Conservation (phyloP, 2,888 invertebrate species). For the Tinea pellionella region DNA sequence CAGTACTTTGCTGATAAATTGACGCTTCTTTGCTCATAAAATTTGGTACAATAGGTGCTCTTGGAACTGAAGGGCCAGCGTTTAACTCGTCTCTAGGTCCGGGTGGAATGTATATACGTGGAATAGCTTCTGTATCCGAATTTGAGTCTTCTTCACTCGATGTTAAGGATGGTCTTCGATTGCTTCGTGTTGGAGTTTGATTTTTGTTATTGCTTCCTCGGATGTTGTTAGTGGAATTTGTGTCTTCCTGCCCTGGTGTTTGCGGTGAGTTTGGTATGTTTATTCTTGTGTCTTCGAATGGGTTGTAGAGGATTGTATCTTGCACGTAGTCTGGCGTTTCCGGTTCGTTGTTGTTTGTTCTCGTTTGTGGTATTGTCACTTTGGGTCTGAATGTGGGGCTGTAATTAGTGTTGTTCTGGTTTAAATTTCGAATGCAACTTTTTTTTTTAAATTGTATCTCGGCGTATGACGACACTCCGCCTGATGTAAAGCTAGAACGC, state of each 20-base stretch:
- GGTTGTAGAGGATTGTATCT: constrained; percentile 55
- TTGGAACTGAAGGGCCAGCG: background rate
- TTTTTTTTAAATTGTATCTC: too few relatives aligned
- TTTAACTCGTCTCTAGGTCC: background rate
- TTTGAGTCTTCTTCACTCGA: background rate
- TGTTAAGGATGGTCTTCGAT: background rate
- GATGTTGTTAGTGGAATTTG: background rate
- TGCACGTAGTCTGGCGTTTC: constrained; percentile 23
- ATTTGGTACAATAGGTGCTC: background rate
- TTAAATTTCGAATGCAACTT: too few relatives aligned
- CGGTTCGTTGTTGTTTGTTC: background rate
- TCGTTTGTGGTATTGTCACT: background rate
- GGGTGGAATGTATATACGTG: background rate
- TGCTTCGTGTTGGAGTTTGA: background rate
- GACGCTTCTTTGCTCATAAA: constrained; percentile 27
- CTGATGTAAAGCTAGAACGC: too few relatives aligned
- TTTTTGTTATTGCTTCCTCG: background rate
- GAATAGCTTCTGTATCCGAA: background rate
- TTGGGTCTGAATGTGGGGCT: background rate
- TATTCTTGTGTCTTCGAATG: constrained; percentile 44
- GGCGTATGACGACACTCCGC: too few relatives aligned
- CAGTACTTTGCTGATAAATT: constrained; percentile 26
- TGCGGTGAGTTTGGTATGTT: constrained; percentile 19
- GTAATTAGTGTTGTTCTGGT: too few relatives aligned
- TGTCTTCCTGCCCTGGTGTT: background rate